Conservation (phyloP, 1,140 invertebrate species). For the Sesamia nonagrioides region DNA sequence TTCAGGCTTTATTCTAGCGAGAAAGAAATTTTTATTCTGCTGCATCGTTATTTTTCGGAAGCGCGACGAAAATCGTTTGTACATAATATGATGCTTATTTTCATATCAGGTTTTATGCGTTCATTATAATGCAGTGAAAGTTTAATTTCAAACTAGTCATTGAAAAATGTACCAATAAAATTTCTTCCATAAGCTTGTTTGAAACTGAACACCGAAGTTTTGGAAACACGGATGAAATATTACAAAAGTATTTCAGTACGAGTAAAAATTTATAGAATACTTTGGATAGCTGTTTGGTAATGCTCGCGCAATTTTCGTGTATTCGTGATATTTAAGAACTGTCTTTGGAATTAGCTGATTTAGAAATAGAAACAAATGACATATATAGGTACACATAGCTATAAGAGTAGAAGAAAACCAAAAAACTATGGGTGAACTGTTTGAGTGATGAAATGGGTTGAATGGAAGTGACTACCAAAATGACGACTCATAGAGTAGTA, state of each 20-base stretch:
- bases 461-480: too few relatives aligned
- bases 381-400: too few relatives aligned
- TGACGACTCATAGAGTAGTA: too few relatives aligned
- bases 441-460: too few relatives aligned
- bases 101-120: not conserved
- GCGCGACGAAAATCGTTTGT: not conserved
- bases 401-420: too few relatives aligned
- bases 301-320: not conserved
- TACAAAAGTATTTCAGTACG: slow-evolving; percentile 40
- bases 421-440: too few relatives aligned
- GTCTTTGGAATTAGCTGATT: too few relatives aligned
- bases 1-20: not conserved
- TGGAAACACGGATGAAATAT: slow-evolving; percentile 23
- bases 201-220: slow-evolving; percentile 23
- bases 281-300: slow-evolving; percentile 15
- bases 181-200: slow-evolving; percentile 29
- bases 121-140: not conserved
- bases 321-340: not conserved
- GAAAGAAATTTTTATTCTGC: too few relatives aligned
- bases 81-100: not conserved
- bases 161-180: slow-evolving; percentile 11
- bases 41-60: too few relatives aligned
- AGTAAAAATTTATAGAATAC: slow-evolving; percentile 16
- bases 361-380: too few relatives aligned
- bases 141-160: slow-evolving; percentile 21